These are phyloP conservation scores for Chloroceryle amazona DNA, from an alignment of 2,797 vertebrate genomes.

Conservation along the genomic window DNA sequence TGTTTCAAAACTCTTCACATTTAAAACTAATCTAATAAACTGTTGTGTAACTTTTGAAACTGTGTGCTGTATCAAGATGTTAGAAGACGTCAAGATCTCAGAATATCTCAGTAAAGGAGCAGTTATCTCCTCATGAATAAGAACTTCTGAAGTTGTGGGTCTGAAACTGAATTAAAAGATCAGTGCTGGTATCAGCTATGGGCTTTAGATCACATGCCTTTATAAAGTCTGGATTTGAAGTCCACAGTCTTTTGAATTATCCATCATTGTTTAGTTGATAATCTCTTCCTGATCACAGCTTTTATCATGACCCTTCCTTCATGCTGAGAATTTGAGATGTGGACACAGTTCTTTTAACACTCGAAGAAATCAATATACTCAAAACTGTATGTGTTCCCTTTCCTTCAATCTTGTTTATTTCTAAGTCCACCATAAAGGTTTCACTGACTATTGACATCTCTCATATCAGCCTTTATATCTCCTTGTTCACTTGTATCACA, in stretches of 20 bases:
- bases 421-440: background rate
- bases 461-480: background rate
- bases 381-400: background rate
- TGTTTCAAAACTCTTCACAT: background rate
- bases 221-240: background rate
- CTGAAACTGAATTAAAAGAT: background rate
- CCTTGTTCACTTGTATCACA: background rate
- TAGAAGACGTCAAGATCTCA: background rate
- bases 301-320: background rate
- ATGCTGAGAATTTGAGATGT: background rate
- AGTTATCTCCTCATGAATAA: background rate
- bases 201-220: background rate
- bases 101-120: background rate
- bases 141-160: background rate
- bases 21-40: slow-evolving; percentile 19
- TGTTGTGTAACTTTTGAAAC: slow-evolving; percentile 2
- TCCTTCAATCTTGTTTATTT: background rate
- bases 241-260: background rate
- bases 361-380: background rate
- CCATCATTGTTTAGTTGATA: background rate
- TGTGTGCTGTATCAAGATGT: background rate
- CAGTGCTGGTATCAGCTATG: background rate
- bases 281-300: background rate
- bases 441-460: background rate
- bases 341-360: background rate